Conservation (phyloP, 2,113 vertebrate genomes). For the Malurus elegans region DNA sequence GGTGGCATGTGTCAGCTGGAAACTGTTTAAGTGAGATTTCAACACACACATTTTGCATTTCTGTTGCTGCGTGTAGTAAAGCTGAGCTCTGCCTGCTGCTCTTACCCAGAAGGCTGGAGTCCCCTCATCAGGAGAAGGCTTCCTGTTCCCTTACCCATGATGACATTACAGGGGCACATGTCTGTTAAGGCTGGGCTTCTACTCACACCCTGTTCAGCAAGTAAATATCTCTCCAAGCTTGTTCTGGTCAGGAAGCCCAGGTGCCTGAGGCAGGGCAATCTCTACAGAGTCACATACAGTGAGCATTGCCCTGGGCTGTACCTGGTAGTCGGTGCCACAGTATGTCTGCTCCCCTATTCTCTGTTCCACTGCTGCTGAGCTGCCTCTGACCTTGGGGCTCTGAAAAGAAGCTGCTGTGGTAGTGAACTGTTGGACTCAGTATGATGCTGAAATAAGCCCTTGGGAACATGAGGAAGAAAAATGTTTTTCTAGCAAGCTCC, state of each 20-base stretch:
- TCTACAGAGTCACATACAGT: fast-evolving
- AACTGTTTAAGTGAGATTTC: background rate
- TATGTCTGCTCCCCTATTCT: too few relatives aligned
- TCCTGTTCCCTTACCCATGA: background rate
- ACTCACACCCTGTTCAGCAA: background rate
- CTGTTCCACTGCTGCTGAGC: background rate
- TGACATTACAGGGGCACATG: background rate
- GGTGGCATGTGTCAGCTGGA: background rate
- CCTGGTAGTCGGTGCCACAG: background rate
- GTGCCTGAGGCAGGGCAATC: background rate
- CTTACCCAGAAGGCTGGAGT: background rate
- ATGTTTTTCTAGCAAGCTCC: background rate
- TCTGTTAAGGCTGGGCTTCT: background rate
- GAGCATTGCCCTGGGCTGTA: background rate
- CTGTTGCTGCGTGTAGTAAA: background rate
- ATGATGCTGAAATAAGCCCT: background rate
- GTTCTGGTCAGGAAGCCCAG: background rate
- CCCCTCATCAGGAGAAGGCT: background rate
- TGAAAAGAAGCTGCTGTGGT: background rate
- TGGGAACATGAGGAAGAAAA: background rate
- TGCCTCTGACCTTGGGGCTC: background rate
- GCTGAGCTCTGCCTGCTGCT: background rate
- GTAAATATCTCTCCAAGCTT: background rate
- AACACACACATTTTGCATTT: background rate
- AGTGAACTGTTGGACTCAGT: background rate